These are phyloP conservation scores for Pristis pectinata DNA, from an alignment of 2,797 vertebrate genomes.

Conservation along the genomic window DNA sequence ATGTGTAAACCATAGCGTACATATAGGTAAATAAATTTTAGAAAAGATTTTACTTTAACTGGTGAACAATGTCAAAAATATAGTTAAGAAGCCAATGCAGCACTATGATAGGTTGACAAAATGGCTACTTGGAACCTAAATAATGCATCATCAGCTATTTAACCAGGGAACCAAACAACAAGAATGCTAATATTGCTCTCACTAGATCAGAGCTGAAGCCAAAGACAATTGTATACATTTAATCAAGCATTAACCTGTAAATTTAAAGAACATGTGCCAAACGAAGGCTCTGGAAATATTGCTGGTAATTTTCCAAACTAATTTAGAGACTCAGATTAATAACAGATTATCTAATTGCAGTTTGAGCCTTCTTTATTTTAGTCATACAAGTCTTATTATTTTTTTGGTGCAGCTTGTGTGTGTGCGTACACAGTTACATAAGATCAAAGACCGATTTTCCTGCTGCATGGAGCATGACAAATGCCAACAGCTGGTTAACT, in stretches of 20 bases:
- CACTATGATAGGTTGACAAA: neutral
- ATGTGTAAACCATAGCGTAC: neutral
- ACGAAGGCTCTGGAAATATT: neutral
- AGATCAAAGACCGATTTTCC: neutral
- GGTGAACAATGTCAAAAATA: neutral
- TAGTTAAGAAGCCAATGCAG: neutral
- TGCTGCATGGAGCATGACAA: neutral
- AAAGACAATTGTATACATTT: neutral
- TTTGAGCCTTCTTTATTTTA: neutral
- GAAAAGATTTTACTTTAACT: neutral
- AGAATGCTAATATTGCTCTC: neutral
- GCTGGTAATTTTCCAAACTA: neutral
- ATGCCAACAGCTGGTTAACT: neutral
- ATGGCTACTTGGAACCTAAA: neutral
- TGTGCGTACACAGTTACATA: too few species aligned
- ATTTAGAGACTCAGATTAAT: neutral
- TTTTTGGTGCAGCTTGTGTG: neutral
- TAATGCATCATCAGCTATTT: neutral
- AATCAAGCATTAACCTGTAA: neutral
- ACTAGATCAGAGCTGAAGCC: neutral
- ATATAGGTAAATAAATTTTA: neutral
- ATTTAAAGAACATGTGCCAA: too few species aligned
- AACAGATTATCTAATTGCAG: neutral
- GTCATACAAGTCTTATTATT: neutral
- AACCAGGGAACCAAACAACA: neutral